Evolutionary conservation across 1,140 invertebrate species (phyloP).

Genomic region (Drosophila kanapiae): DNA sequence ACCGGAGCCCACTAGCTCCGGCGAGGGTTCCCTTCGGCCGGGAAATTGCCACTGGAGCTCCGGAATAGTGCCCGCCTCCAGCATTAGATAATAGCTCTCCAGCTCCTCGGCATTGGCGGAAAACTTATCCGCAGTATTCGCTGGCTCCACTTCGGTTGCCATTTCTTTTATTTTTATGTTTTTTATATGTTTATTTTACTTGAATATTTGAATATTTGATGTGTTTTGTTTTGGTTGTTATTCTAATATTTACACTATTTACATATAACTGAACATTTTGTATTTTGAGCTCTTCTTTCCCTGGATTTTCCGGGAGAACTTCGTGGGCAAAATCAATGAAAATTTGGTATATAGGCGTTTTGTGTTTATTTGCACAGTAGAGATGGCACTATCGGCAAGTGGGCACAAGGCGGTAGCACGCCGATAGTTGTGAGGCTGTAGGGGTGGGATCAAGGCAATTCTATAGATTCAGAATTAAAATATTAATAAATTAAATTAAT

Average conservation of each 20-base stretch:
- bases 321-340: background rate
- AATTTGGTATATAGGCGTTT: background rate
- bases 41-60: slow-evolving; percentile 88
- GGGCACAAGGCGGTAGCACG: background rate
- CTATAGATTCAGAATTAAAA: background rate
- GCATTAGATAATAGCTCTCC: slow-evolving; percentile 79
- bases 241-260: slow-evolving; percentile 15
- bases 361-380: background rate
- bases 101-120: slow-evolving; percentile 86
- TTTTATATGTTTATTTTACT: background rate
- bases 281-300: background rate
- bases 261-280: background rate
- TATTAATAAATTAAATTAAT: no score
- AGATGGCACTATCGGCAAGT: slow-evolving; percentile 4
- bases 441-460: background rate
- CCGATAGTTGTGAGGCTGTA: background rate
- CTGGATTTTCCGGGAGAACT: background rate
- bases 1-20: slow-evolving; percentile 62
- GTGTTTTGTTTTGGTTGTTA: background rate
- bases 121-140: slow-evolving; percentile 61
- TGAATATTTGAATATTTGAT: background rate
- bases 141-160: slow-evolving; percentile 66
- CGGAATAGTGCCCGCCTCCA: slow-evolving; percentile 85
- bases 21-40: slow-evolving; percentile 86
- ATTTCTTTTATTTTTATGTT: slow-evolving; percentile 17